Conservation (phyloP, 2,113 vertebrate species). For the Paradoxurus hermaphroditus region DNA sequence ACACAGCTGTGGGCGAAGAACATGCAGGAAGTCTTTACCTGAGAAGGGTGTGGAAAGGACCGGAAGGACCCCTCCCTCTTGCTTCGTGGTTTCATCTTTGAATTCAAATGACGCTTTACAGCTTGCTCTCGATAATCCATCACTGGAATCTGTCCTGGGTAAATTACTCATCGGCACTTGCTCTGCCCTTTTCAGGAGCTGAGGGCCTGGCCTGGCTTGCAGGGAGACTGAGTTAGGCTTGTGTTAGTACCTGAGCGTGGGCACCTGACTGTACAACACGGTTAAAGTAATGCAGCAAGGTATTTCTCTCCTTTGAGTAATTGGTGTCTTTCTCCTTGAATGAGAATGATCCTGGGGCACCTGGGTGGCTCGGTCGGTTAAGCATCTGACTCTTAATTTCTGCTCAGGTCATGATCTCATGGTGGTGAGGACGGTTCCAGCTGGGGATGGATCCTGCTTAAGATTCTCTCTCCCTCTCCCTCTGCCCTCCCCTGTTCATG, state of each 20-base stretch:
- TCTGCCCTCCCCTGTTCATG: too few relatives aligned
- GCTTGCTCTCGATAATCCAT: background rate
- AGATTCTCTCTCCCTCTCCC: too few relatives aligned
- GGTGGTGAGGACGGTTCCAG: too few relatives aligned
- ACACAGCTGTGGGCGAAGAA: background rate
- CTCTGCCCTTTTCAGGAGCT: background rate
- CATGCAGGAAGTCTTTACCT: background rate
- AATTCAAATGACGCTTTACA: background rate
- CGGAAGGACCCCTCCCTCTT: background rate
- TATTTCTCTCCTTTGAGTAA: background rate
- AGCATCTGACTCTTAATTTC: too few relatives aligned
- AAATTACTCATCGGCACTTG: background rate
- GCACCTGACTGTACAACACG: background rate
- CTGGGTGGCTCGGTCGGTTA: too few relatives aligned
- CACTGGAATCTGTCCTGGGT: background rate
- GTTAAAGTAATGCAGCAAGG: background rate
- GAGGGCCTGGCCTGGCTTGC: background rate
- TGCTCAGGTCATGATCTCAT: too few relatives aligned
- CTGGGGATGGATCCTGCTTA: too few relatives aligned
- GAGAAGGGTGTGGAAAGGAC: fast-evolving
- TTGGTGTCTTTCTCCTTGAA: background rate
- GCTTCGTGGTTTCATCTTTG: background rate
- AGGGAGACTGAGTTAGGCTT: background rate
- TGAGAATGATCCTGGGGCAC: background rate
- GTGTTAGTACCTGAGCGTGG: background rate